Evolutionary conservation across 2,797 vertebrate genomes (phyloP).

Genomic region (Pseudotriccus pelzelni): DNA sequence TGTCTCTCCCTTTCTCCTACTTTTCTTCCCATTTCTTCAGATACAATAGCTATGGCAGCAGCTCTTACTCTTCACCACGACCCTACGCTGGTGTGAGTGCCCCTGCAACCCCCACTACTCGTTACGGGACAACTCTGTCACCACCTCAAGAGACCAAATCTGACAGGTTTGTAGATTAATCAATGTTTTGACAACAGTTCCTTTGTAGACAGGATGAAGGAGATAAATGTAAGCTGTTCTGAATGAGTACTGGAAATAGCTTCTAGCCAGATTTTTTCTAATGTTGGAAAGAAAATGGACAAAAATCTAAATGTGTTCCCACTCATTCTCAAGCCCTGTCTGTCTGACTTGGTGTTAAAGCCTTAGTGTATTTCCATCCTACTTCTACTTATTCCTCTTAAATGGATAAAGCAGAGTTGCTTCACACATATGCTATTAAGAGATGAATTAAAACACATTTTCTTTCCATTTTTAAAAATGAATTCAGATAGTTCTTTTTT

Average conservation of each 20-base stretch:
- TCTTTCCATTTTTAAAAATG: neutral
- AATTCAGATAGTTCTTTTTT: neutral
- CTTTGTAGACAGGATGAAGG: neutral
- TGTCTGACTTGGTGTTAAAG: neutral
- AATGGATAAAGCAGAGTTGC: neutral
- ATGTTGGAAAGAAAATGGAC: neutral
- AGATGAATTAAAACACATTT: neutral
- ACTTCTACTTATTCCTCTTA: neutral
- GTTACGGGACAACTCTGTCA: slow-evolving; percentile 68
- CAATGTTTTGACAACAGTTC: neutral
- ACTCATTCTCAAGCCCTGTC: neutral
- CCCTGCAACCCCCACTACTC: slow-evolving; percentile 74
- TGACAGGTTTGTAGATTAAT: slow-evolving; percentile 81
- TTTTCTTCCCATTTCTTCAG: slow-evolving; percentile 64
- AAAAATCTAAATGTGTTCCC: neutral
- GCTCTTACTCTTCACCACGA: slow-evolving; percentile 52
- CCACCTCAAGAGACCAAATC: slow-evolving; percentile 79
- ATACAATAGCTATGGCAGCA: slow-evolving; percentile 77
- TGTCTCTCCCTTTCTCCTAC: neutral
- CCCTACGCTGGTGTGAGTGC: slow-evolving; percentile 73
- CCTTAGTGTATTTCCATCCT: neutral
- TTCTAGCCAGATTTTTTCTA: neutral
- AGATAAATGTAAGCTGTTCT: neutral
- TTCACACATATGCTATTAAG: neutral
- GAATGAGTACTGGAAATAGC: neutral